Evolutionary conservation across 1,140 invertebrate genomes (phyloP), one percentile per base, ranked within the genome.

Genomic region (Amphibalanus amphitrite): DNA sequence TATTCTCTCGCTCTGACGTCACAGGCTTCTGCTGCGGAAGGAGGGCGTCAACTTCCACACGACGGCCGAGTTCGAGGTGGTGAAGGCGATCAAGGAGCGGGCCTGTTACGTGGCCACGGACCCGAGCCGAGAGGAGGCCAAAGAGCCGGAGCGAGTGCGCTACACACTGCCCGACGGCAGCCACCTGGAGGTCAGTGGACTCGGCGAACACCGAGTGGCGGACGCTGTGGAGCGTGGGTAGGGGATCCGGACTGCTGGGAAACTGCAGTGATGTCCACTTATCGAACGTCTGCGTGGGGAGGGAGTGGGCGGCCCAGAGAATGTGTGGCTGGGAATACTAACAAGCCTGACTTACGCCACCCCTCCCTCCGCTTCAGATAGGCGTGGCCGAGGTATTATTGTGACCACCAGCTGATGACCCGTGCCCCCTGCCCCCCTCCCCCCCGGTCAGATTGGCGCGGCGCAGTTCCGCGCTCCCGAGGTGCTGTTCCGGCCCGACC

Each of bases 1-100:
- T 70, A 75, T 72, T 38, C 73, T 74, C 73, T 64, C 77, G 73
- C 73, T 80, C 71, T n/a, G n/a, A n/a, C n/a, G n/a, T n/a, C n/a
- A n/a, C 74, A 88, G 87, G 76, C 81, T 95, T 64, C 83, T 97
- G n/a, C 82, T 99, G 30, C 86, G 94, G 74, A 98, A 98, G 81
- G 97, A 99, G 83, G 97, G 97, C 25, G 89, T 94, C 71, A 93
- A 94, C 80, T 93, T 99, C 76, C 88, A 91, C 76, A 97, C 96
- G 1, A 93, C 95, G 28, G 95, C 97, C 28, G 97, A 99, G 81
- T 92, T 99, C 83, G 97, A 99, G 85, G 95, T 98, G 76, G 95
- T 99, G 29, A 88, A 90, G 78, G 91, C 89, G 33, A 94, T 99
- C 74, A 99, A 99, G 83, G 96, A 98, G 83, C 88, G 90, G 76